Conservation (phyloP, 2,888 invertebrate species). For the Chaitophorus viminalis region DNA sequence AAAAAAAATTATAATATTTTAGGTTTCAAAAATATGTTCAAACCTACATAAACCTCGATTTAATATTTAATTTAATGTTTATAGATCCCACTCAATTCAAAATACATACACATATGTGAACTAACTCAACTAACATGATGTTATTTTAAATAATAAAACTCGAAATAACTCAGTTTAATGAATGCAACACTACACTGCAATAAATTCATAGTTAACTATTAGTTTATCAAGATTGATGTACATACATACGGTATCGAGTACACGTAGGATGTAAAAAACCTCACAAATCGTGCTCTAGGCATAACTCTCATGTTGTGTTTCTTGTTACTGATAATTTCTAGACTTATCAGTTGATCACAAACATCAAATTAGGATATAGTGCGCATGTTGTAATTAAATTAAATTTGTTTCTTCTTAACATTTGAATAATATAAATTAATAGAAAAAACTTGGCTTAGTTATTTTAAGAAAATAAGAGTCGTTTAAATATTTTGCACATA, state of each 20-base stretch:
- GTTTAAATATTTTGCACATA: background rate
- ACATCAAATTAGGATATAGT: background rate
- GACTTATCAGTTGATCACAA: slow-evolving; percentile 51
- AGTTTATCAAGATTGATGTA: slow-evolving; percentile 54
- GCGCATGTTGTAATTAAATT: slow-evolving; percentile 11
- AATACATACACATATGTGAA: slow-evolving; percentile 27
- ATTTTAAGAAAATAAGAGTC: background rate
- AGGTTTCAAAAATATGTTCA: slow-evolving; percentile 14
- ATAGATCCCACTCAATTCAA: slow-evolving; percentile 41
- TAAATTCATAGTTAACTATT: slow-evolving; percentile 58
- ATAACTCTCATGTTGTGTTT: slow-evolving; percentile 47
- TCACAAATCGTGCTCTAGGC: slow-evolving; percentile 56
- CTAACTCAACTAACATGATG: slow-evolving; percentile 3
- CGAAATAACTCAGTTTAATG: slow-evolving; percentile 44
- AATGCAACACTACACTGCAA: slow-evolving; percentile 37
- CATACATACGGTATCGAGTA: background rate
- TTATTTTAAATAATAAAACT: slow-evolving; percentile 40
- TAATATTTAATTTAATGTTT: no score
- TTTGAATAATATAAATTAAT: slow-evolving; percentile 30
- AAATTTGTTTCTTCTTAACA: slow-evolving; percentile 17
- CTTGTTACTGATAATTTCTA: slow-evolving; percentile 54
- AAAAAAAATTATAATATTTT: background rate
- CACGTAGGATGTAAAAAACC: slow-evolving; percentile 47
- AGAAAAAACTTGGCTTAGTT: slow-evolving; percentile 23
- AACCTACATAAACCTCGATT: slow-evolving; percentile 33